Evolutionary conservation across 2,888 invertebrate species (phyloP), one percentile per base, ranked within the genome.

Genomic region (Drosophila mimica): DNA sequence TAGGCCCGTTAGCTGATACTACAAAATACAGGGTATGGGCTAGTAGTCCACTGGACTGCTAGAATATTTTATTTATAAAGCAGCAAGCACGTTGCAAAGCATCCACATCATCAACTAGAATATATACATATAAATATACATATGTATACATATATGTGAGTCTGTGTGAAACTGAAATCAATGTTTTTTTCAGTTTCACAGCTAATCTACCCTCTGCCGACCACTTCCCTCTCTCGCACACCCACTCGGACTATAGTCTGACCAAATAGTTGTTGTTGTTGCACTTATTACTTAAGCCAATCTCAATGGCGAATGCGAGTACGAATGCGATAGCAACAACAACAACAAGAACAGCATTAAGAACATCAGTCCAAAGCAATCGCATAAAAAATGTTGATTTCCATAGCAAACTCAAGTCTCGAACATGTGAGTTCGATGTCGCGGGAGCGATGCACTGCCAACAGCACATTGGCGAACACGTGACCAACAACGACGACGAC

Each of bases 361-460:
- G 67, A 74, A 77, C 70, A 75, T 25, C 7, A 25, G 20, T 2
- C 46, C 7, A 46, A 15, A 15, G 46, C 25, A 80, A 60, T 70
- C 70, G 59, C 63, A 59, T 61, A 70, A 68, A 70, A 70, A 67
- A 63, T 71, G 79, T 73, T 78, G 65, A 88, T 85, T 86, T 86
- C 76, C 88, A 86, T 88, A 72, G 80, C 75, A 67, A 64, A 82
- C 87, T 78, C 76, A 61, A 87, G 89, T 87, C 86, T 78, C 78
- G 80, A 91, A 91, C 91, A 91, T 91, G 91, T 91, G 91, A 91
- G 91, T 72, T 68, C 79, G 63, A 49, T 60, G 77, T 56, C 64
- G 82, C 81, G 91, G 83, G 91, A 91, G 89, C 91, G 91, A 91
- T 91, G 91, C 84, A 91, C 91, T 90, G 88, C 51, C 72, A 82